phyloP scores from a whole-genome alignment of 2,888 invertebrate genomes.

The Heliconius ethilla region DNA sequence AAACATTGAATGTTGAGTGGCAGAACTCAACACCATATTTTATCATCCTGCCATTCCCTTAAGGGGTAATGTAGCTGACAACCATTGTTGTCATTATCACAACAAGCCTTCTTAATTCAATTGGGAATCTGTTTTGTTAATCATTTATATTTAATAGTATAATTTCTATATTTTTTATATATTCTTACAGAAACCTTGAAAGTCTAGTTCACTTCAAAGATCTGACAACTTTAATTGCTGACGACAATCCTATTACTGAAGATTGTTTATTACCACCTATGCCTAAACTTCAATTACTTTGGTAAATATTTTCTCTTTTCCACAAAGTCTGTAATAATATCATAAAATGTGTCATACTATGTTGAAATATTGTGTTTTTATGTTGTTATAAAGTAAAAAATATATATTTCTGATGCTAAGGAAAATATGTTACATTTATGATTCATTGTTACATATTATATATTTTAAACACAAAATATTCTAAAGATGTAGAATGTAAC shows the following conservation, averaged over 20 bases:
- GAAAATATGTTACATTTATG: too few relatives aligned
- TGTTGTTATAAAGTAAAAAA: too few relatives aligned
- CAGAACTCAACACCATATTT: too few relatives aligned
- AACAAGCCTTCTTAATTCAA: not conserved
- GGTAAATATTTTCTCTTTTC: slow-evolving; percentile 56
- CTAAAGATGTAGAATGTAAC: too few relatives aligned
- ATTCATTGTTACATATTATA: too few relatives aligned
- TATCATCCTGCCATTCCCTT: not conserved
- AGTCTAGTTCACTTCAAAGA: slow-evolving; percentile 87
- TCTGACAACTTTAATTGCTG: slow-evolving; percentile 89
- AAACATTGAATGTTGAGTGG: too few relatives aligned
- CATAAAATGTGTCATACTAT: not conserved
- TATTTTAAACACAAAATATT: too few relatives aligned
- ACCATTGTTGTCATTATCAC: not conserved
- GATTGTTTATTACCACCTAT: slow-evolving; percentile 86
- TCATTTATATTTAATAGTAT: not conserved
- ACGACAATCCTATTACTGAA: slow-evolving; percentile 88
- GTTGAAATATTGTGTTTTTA: not conserved
- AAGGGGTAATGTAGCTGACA: not conserved
- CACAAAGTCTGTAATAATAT: not conserved
- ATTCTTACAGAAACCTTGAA: slow-evolving; percentile 85
- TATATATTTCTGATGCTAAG: too few relatives aligned
- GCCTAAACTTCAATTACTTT: slow-evolving; percentile 88
- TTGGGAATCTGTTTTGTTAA: not conserved
- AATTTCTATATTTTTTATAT: not conserved